Evolutionary conservation across 2,797 vertebrate genomes (phyloP).

Genomic region (Sebastolobus altivelis): DNA sequence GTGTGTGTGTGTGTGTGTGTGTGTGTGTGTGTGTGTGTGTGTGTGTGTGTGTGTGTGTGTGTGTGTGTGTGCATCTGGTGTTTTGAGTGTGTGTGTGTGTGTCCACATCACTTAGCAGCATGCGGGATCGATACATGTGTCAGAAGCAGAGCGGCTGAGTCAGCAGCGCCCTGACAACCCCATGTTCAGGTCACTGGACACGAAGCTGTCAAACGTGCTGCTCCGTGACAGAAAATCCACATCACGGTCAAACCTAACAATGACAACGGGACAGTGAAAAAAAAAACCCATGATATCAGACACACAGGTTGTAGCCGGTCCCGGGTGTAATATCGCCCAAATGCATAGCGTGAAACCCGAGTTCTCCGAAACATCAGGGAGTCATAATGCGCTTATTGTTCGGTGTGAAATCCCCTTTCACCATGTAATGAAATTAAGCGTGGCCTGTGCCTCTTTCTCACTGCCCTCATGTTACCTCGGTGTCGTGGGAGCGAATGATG

Average conservation of each 20-base stretch:
- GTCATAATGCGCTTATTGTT: conserved; percentile 72
- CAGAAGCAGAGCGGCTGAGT: conserved; percentile 49
- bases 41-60: neutral
- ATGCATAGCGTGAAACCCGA: conserved; percentile 41
- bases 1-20: neutral
- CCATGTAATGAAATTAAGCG: conserved; percentile 76
- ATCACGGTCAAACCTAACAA: conserved; percentile 5
- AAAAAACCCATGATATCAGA: neutral
- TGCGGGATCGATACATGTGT: conserved; percentile 50
- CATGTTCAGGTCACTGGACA: conserved; percentile 34
- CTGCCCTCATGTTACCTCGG: conserved; percentile 55
- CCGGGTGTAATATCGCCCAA: conserved; percentile 13
- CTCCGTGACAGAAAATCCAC: conserved; percentile 21
- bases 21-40: conserved; percentile 8
- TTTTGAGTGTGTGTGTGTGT: conserved; percentile 28
- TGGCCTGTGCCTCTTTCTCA: conserved; percentile 51
- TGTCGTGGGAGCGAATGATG: conserved; percentile 55
- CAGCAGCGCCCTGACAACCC: conserved; percentile 46
- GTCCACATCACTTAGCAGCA: conserved; percentile 52
- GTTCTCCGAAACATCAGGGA: conserved; percentile 56
- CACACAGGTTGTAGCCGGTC: conserved; percentile 20
- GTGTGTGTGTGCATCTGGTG: conserved; percentile 2
- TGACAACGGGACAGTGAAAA: neutral
- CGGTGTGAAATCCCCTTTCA: conserved; percentile 76
- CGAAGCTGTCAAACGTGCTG: conserved; percentile 17